phyloP scores from a whole-genome alignment of 2,113 vertebrate genomes.

The Saimiri boliviensis region DNA sequence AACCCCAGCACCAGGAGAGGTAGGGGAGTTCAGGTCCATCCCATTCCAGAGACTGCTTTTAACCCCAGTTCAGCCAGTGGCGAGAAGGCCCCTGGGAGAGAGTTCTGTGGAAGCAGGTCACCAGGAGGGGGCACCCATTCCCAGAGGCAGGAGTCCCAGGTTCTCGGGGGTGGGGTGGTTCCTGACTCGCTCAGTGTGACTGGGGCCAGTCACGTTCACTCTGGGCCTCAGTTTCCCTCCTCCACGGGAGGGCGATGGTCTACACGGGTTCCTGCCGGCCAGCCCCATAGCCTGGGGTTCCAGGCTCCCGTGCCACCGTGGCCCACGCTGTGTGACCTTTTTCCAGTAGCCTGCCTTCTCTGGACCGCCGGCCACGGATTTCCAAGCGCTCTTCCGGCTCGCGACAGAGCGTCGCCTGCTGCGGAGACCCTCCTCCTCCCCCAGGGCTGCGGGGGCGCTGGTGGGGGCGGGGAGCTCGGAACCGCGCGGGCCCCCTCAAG shows the following conservation, averaged over 20 bases:
- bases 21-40: not conserved
- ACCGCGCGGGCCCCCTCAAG: not conserved
- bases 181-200: not conserved
- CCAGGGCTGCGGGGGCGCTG: not conserved
- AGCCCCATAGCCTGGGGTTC: not conserved
- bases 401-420: not conserved
- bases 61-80: not conserved
- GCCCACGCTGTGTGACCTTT: constrained; percentile 71
- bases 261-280: not conserved
- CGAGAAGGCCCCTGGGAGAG: not conserved
- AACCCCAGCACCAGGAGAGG: not conserved
- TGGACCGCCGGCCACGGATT: constrained; percentile 42
- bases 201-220: not conserved
- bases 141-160: constrained; percentile 1
- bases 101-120: constrained; percentile 54
- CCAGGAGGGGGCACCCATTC: constrained; percentile 55
- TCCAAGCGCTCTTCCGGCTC: constrained; percentile 36
- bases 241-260: not conserved
- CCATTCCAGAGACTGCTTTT: not conserved
- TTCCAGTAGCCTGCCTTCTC: constrained; percentile 60
- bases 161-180: not conserved
- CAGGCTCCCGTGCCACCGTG: not conserved
- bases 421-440: not conserved
- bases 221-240: constrained; percentile 39
- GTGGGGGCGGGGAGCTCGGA: not conserved